A percentile compares a stretch with the other conserved stretches of the same genome.
Conservation (phyloP, 1,140 invertebrate genomes). For the Drosophila pandora region DNA sequence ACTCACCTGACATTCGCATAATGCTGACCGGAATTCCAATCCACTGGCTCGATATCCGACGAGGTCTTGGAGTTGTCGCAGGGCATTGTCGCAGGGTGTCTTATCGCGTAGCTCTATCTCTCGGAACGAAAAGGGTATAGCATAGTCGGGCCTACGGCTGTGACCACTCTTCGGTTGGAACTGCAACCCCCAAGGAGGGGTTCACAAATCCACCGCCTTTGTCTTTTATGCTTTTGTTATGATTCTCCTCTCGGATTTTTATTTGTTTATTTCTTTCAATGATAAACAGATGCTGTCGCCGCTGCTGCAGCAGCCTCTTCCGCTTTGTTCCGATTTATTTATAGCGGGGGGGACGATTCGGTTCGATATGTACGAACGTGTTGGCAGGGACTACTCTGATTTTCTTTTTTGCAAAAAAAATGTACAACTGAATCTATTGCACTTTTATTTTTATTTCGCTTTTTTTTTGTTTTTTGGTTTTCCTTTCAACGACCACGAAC, state of each 20-base stretch:
- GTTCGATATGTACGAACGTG: constrained; percentile 14
- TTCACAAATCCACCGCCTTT: constrained; percentile 13
- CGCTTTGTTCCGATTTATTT: constrained; percentile 46
- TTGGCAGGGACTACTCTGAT: constrained; percentile 62
- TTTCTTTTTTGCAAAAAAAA: constrained; percentile 46
- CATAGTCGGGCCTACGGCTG: constrained; percentile 27
- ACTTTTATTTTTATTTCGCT: constrained; percentile 56
- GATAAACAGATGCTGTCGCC: constrained; percentile 56
- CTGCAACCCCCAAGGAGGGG: constrained; percentile 13
- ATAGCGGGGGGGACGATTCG: constrained; percentile 40
- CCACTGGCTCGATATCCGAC: constrained; percentile 82
- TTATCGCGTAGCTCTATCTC: neutral
- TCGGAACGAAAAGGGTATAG: constrained; percentile 14
- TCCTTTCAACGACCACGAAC: constrained; percentile 38
- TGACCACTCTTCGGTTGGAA: constrained; percentile 2
- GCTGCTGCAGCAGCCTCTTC: constrained; percentile 7
- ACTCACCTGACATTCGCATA: constrained; percentile 83
- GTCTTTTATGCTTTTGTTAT: constrained; percentile 38
- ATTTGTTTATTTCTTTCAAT: constrained; percentile 69
- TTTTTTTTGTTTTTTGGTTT: constrained; percentile 12
- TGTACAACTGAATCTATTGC: constrained; percentile 60
- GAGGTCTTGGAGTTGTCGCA: constrained; percentile 79
- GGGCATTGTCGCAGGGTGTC: constrained; percentile 57
- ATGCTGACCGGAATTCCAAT: constrained; percentile 81
- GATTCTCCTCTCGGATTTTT: constrained; percentile 33